A percentile compares a stretch with the other conserved stretches of the same genome.
Conservation (phyloP, 2,797 vertebrate genomes). For the Serranus cabrilla region DNA sequence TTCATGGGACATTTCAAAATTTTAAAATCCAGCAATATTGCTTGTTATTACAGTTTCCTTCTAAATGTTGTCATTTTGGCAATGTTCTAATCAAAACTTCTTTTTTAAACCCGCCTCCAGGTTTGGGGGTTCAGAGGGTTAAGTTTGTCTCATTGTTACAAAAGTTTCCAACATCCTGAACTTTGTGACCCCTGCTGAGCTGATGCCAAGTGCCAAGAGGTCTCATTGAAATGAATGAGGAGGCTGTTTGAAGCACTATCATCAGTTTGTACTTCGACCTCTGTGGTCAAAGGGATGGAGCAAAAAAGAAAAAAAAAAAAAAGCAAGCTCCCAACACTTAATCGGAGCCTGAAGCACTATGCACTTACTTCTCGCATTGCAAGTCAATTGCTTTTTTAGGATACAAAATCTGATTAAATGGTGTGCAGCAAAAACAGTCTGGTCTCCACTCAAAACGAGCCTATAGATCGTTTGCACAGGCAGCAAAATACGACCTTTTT, state of each 20-base stretch:
- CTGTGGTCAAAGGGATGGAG: neutral
- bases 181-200: neutral
- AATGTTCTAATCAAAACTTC: no score
- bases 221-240: conserved; percentile 1
- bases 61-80: no score
- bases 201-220: neutral
- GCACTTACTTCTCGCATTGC: neutral
- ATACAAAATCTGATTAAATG: neutral
- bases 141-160: neutral
- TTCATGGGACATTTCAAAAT: no score
- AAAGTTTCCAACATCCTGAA: neutral
- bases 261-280: neutral
- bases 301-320: no score
- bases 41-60: no score
- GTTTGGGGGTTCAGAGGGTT: neutral
- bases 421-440: neutral
- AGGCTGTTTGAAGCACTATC: neutral
- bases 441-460: no score
- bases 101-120: no score
- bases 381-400: neutral
- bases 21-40: no score
- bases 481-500: no score
- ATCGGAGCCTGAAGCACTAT: neutral
- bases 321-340: no score
- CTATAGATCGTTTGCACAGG: no score